Evolutionary conservation across 2,888 invertebrate genomes (phyloP).

Genomic region (Branchellion lobata): DNA sequence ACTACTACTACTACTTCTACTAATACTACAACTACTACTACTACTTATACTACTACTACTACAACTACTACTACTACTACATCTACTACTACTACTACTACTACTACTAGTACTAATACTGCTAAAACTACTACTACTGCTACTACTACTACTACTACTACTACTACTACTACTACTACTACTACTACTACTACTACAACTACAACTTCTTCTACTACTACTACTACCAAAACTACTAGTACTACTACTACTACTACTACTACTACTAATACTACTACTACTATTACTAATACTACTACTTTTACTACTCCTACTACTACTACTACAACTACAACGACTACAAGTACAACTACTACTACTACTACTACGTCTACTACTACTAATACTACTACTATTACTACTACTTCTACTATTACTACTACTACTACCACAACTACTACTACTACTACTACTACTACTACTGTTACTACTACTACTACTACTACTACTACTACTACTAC

Average conservation of each 20-base stretch:
- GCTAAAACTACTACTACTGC: neutral
- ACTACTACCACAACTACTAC: neutral
- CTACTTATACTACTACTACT: neutral
- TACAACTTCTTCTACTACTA: neutral
- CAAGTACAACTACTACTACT: conserved; percentile 30
- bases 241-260: no score
- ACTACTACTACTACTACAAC: neutral
- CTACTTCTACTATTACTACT: neutral
- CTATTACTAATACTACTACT: no score
- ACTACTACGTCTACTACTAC: neutral
- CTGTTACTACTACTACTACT: neutral
- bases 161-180: neutral
- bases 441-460: neutral
- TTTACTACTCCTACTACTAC: neutral
- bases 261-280: no score
- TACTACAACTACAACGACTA: neutral
- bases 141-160: neutral
- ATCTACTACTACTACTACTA: neutral
- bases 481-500: neutral
- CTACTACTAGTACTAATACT: neutral
- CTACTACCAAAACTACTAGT: no score
- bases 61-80: neutral
- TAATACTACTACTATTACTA: neutral
- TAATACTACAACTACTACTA: neutral
- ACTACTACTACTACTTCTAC: neutral